phyloP scores from a whole-genome alignment of 2,113 vertebrate species.

The Nymphicus hollandicus region DNA sequence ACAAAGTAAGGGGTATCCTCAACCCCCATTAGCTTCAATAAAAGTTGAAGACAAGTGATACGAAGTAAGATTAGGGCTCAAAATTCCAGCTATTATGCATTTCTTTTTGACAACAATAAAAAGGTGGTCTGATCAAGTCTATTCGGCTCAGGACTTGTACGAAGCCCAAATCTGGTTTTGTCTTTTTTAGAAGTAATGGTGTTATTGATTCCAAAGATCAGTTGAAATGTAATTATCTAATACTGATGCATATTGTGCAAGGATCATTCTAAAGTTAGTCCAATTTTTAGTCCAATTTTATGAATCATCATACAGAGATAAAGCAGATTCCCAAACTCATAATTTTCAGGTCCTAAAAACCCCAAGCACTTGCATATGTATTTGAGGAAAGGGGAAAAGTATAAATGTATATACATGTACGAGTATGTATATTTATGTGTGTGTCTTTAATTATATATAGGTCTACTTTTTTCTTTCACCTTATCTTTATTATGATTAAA shows the following conservation, averaged over 20 bases:
- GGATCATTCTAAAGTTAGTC: neutral
- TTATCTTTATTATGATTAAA: neutral
- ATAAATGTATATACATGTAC: neutral
- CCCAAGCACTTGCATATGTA: fast-evolving
- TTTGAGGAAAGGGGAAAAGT: neutral
- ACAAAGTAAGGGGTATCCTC: neutral
- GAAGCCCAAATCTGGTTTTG: neutral
- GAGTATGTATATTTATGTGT: neutral
- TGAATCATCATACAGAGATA: neutral
- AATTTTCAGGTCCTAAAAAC: neutral
- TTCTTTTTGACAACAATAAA: neutral
- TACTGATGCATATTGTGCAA: neutral
- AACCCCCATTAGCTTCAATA: neutral
- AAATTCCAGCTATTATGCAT: neutral
- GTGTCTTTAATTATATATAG: neutral
- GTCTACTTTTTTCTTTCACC: neutral
- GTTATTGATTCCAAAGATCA: neutral
- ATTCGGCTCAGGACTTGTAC: neutral
- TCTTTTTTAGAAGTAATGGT: fast-evolving
- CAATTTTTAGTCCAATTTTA: neutral
- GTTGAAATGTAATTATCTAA: neutral
- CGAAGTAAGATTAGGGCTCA: neutral
- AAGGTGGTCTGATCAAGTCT: neutral
- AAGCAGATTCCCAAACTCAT: neutral
- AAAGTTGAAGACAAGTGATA: neutral